Conservation (phyloP, 2,888 invertebrate genomes). For the Strigamia crassipes region DNA sequence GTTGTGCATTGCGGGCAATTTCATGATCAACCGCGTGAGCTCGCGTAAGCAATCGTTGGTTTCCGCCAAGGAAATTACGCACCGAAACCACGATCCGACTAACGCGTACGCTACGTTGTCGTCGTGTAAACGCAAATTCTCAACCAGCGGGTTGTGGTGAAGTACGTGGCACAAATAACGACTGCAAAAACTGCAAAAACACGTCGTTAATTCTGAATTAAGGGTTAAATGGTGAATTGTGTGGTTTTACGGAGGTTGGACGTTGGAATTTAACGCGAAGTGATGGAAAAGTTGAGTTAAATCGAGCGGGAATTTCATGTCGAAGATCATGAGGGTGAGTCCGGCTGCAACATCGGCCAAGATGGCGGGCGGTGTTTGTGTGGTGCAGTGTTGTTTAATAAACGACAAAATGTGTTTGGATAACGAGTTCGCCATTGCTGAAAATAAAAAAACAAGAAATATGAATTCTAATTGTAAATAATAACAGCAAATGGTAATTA, state of each 20-base stretch:
- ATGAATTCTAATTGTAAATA: too few relatives aligned
- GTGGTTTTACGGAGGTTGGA: not conserved
- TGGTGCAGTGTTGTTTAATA: not conserved
- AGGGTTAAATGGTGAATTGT: not conserved
- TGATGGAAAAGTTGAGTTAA: not conserved
- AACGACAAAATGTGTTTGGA: not conserved
- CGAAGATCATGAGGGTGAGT: not conserved
- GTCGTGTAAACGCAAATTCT: not conserved
- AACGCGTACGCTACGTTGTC: not conserved
- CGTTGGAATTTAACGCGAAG: not conserved
- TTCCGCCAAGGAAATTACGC: not conserved
- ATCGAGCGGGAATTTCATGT: not conserved
- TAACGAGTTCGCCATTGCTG: not conserved
- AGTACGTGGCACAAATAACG: conserved; percentile 32
- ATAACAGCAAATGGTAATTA: too few relatives aligned
- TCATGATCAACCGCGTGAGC: not conserved
- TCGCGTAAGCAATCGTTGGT: not conserved
- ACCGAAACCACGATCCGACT: not conserved
- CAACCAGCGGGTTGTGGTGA: not conserved
- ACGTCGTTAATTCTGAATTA: not conserved
- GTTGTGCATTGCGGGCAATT: not conserved
- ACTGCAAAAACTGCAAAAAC: not conserved
- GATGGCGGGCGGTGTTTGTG: not conserved
- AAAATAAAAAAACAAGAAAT: not conserved
- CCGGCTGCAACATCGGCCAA: conserved; percentile 26